Base-by-base conservation (phyloP, 2,797 vertebrate species). In the Chelmon rostratus region DNA sequence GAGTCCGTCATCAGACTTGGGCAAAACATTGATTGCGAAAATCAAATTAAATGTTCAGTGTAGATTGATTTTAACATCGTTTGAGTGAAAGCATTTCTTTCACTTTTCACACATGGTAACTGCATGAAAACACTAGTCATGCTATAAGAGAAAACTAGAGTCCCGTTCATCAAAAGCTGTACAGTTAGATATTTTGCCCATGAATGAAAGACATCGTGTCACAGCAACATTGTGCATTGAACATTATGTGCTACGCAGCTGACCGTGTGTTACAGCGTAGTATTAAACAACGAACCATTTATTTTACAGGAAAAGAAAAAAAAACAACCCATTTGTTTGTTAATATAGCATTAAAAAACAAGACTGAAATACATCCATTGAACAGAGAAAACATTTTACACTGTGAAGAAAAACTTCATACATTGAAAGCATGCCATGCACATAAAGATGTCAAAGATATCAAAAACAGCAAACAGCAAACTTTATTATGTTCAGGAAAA, bases 351-450 rank as follows among this genome's bases (percentile, higher is more conserved):
- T 80, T 35, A 84, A 83, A 86, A 86, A 88, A 86, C 58, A 84
- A 89, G 58, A 91, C 63, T 82, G 49, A 91, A 88, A 88, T 80
- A 86, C 86, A 91, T 67, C 62, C 35, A 83, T 56, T 74, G 73
- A 89, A 91, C 84, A 80, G 82, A 81, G 77, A 86, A 79, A 87
- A 89, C 67, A 79, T 86, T 88, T 81, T 78, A 92, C 73, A 93
- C 68, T 76, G 76, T 75, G 80, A 89, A 83, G 83, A 78, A 77
- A n/a, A 85, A 91, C 40, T 6, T 85, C 19, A 46, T 83, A 93
- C 83, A 76, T 61, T 83, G 63, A 93, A 94, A 90, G 86, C 95
- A 95, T 95, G 94, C 93, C 95, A 94, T 95, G 95, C 95, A 92
- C 64, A 89, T 66, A 81, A 58, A 85, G 28, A 73, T 82, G 84